Percentiles rank a stretch among this genome's conserved stretches.
These are phyloP conservation scores for Agriopis marginaria DNA, from an alignment of 2,888 invertebrate species.

Conservation along the genomic window DNA sequence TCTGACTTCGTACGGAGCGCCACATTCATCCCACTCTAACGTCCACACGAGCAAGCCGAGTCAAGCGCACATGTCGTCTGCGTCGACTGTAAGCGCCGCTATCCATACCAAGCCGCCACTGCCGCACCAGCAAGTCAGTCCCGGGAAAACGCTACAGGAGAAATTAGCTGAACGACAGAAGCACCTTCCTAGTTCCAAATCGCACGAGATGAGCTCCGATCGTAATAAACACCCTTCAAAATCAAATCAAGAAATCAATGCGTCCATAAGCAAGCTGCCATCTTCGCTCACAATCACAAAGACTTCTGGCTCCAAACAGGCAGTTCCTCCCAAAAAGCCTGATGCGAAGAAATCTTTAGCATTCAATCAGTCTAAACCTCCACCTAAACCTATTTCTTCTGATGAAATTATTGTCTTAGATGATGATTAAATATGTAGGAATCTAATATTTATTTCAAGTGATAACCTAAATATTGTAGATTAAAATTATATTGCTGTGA, in stretches of 20 bases:
- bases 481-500: constrained; percentile 7
- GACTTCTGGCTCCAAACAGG: constrained; percentile 62
- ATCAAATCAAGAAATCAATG: constrained; percentile 61
- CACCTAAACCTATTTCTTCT: constrained; percentile 68
- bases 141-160: constrained; percentile 89
- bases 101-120: constrained; percentile 71
- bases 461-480: not conserved
- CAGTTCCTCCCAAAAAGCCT: constrained; percentile 58
- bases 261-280: constrained; percentile 80
- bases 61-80: constrained; percentile 70
- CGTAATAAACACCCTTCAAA: constrained; percentile 47
- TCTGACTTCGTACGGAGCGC: constrained; percentile 57
- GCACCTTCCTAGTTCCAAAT: constrained; percentile 63
- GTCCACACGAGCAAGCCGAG: constrained; percentile 56
- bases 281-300: constrained; percentile 84
- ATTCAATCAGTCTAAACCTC: constrained; percentile 67
- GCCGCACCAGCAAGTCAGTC: constrained; percentile 80
- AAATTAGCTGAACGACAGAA: constrained; percentile 89
- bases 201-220: constrained; percentile 27
- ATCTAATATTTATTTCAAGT: not conserved
- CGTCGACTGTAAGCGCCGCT: constrained; percentile 62
- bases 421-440: constrained; percentile 65
- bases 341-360: constrained; percentile 70
- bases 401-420: constrained; percentile 81
- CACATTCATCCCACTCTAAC: constrained; percentile 47